These are phyloP conservation scores for Glomeris marginata DNA, from an alignment of 2,888 invertebrate genomes.

Conservation along the genomic window DNA sequence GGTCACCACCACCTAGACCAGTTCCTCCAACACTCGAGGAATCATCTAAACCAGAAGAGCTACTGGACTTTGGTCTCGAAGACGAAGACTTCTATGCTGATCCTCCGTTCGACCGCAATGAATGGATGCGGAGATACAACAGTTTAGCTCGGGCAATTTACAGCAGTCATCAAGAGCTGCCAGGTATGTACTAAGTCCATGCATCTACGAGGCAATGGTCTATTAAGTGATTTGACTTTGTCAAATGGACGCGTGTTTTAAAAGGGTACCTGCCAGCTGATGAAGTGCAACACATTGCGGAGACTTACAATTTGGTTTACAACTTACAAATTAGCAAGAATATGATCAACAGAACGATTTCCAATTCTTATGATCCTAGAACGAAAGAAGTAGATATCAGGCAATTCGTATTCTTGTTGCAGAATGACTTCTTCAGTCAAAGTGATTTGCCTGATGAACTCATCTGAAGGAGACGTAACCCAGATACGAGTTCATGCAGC, in stretches of 20 bases:
- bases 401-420: too few relatives aligned
- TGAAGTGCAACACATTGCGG: neutral
- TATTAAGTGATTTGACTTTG: too few relatives aligned
- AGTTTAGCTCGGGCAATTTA: constrained; percentile 1
- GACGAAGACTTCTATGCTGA: constrained; percentile 1
- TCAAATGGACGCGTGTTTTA: neutral
- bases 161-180: constrained; percentile 1
- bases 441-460: too few relatives aligned
- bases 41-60: too few relatives aligned
- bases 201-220: neutral
- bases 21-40: neutral
- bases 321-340: neutral
- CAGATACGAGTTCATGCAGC: too few relatives aligned
- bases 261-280: neutral
- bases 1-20: constrained; percentile 1
- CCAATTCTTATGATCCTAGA: too few relatives aligned
- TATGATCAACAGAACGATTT: too few relatives aligned
- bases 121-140: constrained; percentile 3
- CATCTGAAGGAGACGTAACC: too few relatives aligned
- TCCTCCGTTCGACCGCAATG: constrained; percentile 4
- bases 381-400: too few relatives aligned
- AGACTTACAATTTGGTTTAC: constrained; percentile 1
- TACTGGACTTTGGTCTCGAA: neutral
- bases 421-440: too few relatives aligned
- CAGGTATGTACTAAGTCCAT: neutral